Conservation (phyloP, 2,113 vertebrate genomes). For the Narcine bancroftii region DNA sequence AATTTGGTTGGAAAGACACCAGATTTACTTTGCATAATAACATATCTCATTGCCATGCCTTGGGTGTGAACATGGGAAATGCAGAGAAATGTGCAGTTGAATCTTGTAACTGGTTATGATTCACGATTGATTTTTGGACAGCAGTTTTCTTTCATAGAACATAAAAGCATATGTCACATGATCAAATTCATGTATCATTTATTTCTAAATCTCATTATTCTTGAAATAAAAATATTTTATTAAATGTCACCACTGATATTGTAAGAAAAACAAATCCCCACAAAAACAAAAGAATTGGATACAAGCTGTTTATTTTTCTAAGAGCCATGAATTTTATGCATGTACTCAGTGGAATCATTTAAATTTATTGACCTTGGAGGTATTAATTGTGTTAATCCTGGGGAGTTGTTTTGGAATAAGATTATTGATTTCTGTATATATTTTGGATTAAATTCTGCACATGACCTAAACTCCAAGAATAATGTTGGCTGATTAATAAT, state of each 20-base stretch:
- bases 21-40: too few relatives aligned
- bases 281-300: neutral
- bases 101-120: too few relatives aligned
- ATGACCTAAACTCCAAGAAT: neutral
- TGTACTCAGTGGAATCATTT: neutral
- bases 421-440: neutral
- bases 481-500: neutral
- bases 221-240: neutral
- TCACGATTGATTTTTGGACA: too few relatives aligned
- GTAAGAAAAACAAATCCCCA: neutral
- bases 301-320: constrained; percentile 7
- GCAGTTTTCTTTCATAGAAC: too few relatives aligned
- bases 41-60: too few relatives aligned
- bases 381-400: neutral
- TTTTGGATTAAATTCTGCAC: neutral
- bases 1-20: too few relatives aligned
- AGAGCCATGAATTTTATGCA: too few relatives aligned
- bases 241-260: neutral
- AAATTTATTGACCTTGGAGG: neutral
- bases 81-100: too few relatives aligned
- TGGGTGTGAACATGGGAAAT: too few relatives aligned
- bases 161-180: too few relatives aligned
- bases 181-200: too few relatives aligned
- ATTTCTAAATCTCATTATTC: neutral
- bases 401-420: neutral